Percentiles rank a stretch among this genome's conserved stretches.
Evolutionary conservation across 2,113 vertebrate species (phyloP).

Genomic region (Hassar affinis): DNA sequence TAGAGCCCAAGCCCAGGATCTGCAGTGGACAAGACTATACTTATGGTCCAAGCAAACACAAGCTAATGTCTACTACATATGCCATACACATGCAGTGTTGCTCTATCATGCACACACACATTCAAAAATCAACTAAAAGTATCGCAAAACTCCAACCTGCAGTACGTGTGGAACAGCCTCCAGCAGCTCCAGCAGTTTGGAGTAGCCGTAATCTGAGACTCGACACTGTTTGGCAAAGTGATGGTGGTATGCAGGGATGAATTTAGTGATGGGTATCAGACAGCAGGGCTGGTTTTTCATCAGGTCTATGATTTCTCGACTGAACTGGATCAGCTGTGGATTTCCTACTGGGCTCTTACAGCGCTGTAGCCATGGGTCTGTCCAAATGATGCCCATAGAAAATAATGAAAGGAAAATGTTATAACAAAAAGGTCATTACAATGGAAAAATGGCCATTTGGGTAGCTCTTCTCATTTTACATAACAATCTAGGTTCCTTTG

Average conservation of each 20-base stretch:
- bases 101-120: background rate
- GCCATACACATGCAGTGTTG: background rate
- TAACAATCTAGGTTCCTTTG: background rate
- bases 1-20: slow-evolving; percentile 96
- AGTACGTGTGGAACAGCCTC: slow-evolving; percentile 95
- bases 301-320: slow-evolving; percentile 92
- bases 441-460: background rate
- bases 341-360: slow-evolving; percentile 95
- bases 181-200: slow-evolving; percentile 89
- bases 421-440: background rate
- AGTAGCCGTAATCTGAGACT: slow-evolving; percentile 94
- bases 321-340: slow-evolving; percentile 96
- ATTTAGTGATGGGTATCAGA: slow-evolving; percentile 86
- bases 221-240: slow-evolving; percentile 97
- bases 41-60: background rate
- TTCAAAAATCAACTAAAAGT: background rate
- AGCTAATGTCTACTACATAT: background rate
- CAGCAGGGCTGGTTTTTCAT: slow-evolving; percentile 87
- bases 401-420: background rate
- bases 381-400: background rate
- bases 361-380: slow-evolving; percentile 91
- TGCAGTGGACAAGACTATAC: slow-evolving; percentile 58
- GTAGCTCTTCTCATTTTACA: background rate
- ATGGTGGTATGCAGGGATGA: slow-evolving; percentile 95
- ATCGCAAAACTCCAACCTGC: slow-evolving; percentile 72